Base-by-base conservation (phyloP, 2,113 vertebrate species). In the Zosterops japonicus region DNA sequence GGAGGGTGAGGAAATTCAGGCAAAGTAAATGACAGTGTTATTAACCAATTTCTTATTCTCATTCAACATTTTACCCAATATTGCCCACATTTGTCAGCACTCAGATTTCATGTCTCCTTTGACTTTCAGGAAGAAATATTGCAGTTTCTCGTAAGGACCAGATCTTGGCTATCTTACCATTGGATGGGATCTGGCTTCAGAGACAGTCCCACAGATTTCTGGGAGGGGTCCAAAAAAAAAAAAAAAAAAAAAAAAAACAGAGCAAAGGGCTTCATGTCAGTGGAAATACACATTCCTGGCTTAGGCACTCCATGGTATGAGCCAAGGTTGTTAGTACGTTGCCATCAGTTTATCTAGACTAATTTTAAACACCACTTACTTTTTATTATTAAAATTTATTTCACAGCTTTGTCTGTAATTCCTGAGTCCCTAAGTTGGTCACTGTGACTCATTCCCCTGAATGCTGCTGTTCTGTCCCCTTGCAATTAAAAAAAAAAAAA, bases 91-190 rank as follows among this genome's bases (percentile, higher is more conserved):
- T 93, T 92, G 65, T 83, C 65, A 95, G 83, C 57, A 75, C 85
- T 90, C 90, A 65, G 52, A 89, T 95, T 94, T 89, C 94, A 90
- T 42, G 47, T 75, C 65, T 90, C 61, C 69, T 77, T 91, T 50
- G 70, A 92, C 93, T 94, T 96, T 93, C 94, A 89, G 90, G 77
- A 96, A 94, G 65, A 93, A 90, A 78, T 89, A 92, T 72, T 96
- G 78, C 53, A 69, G 53, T 87, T 94, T 96, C 92, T 90, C 33
- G 55, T 93, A 93, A 92, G 60, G 44, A 74, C 31, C 56, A 89
- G 15, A 60, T 72, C 81, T 91, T 83, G 78, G 84, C 67, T 90
- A 55, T 87, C 59, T 77, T 53, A 89, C 87, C 46, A 50, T n/a
- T 82, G 50, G 59, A 72, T 87, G 92, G 59, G 79, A 76, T 93